Base-by-base conservation (phyloP, 1,140 invertebrate species). In the Drosophila sp. region DNA sequence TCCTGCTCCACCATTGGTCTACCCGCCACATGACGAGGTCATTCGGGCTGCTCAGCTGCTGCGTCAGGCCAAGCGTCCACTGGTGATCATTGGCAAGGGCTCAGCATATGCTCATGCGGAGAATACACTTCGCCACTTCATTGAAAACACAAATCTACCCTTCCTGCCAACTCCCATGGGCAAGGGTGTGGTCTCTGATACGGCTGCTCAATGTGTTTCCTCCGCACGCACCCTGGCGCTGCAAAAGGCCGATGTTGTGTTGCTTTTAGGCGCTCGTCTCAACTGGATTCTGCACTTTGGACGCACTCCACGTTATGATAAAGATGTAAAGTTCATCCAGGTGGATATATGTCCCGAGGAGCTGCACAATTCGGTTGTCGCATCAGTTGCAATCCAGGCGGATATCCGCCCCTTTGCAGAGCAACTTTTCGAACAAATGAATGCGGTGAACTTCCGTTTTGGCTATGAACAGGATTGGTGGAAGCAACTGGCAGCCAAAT, bases 281-380 rank as follows among this genome's bases (percentile, higher is more conserved):
- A 99, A 99, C 92, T 99, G 98, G 98, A 99, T 99, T 92, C 93
- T 99, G 34, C 98, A 99, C 93, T 99, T 99, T 93, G 98, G 98
- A 8, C 94, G 95, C 51, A 93, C 96, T n/a, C 98, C 98, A 13
- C 93, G 98, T 27, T 99, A 96, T 92, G 93, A 94, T 27, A 92
- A 94, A 16, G 93, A 97, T 91, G 97, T 98, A 0, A 97, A 98
- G 93, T 92, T 99, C 53, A 97, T 99, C 81, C 98, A 98, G 93
- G 95, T 99, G 7, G 98, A 99, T 87, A 94, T 99, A 57, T 94
- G 93, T 59, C 94, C 97, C 2, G 98, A 99, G 93, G 98, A 99
- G 92, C 93, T 99, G 59, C 95, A 98, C 79, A 98, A 98, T 91
- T 98, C 97, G 71, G 93, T 97, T 0, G 93, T 94, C 43, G 93